Evolutionary conservation across 2,113 vertebrate genomes (phyloP), one percentile per base, ranked within the genome.

Genomic region (Lepus europaeus): DNA sequence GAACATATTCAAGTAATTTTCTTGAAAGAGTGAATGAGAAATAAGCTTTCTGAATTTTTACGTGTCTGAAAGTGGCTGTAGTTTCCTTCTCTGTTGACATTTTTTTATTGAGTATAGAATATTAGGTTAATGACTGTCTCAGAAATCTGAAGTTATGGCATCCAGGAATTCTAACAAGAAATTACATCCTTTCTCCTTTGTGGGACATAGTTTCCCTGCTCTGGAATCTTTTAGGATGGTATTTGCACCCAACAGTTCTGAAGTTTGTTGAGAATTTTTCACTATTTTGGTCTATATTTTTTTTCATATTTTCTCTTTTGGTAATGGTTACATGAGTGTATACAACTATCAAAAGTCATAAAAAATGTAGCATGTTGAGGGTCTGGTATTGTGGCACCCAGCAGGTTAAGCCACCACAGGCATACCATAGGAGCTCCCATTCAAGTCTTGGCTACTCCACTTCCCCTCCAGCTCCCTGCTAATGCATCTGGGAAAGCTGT

Each of bases 11-110:
- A 84, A 63, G 3, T 77, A 95, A 78, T 82, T 69, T 72, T 89
- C 78, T 73, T 56, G 17, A 78, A 84, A 72, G 45, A 3, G n/a
- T 89, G 6, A 12, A 16, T 92, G 49, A 84, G n/a, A 70, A 92
- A 95, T 95, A 81, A 91, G 49, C 6, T 59, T 91, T 36, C 11
- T 33, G 61, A 89, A 68, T 68, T 89, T 76, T 76, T 68, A 16
- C 31, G 77, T 7, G 12, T 51, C 36, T 39, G 13, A 87, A 87
- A 88, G 39, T 88, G 49, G n/a, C 76, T 56, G 90, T 66, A 82
- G 61, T 77, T 77, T 88, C 17, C 19, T 11, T 72, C n/a, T 85
- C n/a, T 80, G 27, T 70, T 77, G 77, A 73, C 49, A 80, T 7
- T 45, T 86, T 72, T 87, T 76, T 51, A 36, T 53, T 77, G 84